Conservation (phyloP, 2,113 vertebrate genomes). For the Corythornis vintsioides region DNA sequence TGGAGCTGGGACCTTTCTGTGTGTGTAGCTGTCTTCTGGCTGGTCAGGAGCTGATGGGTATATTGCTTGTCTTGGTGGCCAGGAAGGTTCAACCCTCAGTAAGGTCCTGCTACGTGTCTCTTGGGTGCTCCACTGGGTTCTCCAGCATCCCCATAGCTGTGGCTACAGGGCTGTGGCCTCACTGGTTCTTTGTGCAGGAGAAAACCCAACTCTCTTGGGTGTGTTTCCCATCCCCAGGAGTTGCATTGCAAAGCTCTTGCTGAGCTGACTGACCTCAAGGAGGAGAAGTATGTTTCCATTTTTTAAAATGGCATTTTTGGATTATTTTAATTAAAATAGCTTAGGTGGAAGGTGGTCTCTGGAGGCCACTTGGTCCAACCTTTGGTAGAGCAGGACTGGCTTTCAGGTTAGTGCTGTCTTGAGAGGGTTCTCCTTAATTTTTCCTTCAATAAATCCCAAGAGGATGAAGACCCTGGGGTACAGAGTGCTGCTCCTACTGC, state of each 20-base stretch:
- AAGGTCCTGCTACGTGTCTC: accelerated
- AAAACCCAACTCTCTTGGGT: background rate
- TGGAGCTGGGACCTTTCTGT: background rate
- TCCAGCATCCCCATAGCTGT: accelerated
- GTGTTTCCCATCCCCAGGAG: background rate
- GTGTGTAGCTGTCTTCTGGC: background rate
- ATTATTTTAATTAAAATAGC: background rate
- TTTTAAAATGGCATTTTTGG: background rate
- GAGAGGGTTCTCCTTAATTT: background rate
- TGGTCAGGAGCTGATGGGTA: background rate
- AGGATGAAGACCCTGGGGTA: background rate
- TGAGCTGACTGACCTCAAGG: background rate
- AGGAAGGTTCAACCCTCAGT: background rate
- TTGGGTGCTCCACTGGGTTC: background rate
- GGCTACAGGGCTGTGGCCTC: background rate
- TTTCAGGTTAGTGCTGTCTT: background rate
- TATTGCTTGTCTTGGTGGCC: accelerated
- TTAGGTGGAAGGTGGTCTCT: background rate
- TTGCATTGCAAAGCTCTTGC: background rate
- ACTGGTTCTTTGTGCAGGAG: accelerated
- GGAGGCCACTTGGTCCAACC: background rate
- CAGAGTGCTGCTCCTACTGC: background rate
- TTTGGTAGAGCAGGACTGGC: background rate
- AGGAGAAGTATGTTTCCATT: background rate
- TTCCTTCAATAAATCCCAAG: background rate